Conservation (phyloP, 92 coral and sea anemone genomes). For the Phenganax stokvisi region DNA sequence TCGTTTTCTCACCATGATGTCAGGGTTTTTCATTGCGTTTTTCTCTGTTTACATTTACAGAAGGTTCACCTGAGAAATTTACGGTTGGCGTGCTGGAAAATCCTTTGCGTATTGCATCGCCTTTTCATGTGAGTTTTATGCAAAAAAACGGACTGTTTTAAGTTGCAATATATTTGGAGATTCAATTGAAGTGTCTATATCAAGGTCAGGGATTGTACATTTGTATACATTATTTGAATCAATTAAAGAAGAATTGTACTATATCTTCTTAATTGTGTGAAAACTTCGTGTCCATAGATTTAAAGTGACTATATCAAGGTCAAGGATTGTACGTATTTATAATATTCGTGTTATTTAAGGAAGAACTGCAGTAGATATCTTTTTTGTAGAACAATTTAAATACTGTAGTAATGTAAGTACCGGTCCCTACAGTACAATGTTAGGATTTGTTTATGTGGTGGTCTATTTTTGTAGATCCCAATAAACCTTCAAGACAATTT, state of each 20-base stretch:
- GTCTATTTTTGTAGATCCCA: conserved; percentile 60
- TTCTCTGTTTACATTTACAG: conserved; percentile 39
- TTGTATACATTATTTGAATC: too few species aligned
- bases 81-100: conserved; percentile 89
- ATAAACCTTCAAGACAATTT: conserved; percentile 83
- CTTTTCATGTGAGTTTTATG: conserved; percentile 64
- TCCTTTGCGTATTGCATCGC: conserved; percentile 80
- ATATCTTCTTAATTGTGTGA: too few species aligned
- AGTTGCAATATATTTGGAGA: neutral
- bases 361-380: too few species aligned
- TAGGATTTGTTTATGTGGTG: neutral
- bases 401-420: neutral
- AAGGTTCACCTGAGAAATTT: conserved; percentile 85
- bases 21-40: neutral
- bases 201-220: too few species aligned
- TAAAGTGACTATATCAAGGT: too few species aligned
- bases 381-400: neutral
- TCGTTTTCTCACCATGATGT: neutral
- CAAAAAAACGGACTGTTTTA: neutral
- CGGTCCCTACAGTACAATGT: neutral
- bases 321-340: too few species aligned
- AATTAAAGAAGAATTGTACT: too few species aligned
- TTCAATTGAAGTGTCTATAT: too few species aligned
- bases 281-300: too few species aligned
- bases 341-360: too few species aligned